Percentiles rank a stretch among this genome's conserved stretches.
phyloP scores from a whole-genome alignment of 1,140 invertebrate genomes.

The Wasmannia auropunctata region DNA sequence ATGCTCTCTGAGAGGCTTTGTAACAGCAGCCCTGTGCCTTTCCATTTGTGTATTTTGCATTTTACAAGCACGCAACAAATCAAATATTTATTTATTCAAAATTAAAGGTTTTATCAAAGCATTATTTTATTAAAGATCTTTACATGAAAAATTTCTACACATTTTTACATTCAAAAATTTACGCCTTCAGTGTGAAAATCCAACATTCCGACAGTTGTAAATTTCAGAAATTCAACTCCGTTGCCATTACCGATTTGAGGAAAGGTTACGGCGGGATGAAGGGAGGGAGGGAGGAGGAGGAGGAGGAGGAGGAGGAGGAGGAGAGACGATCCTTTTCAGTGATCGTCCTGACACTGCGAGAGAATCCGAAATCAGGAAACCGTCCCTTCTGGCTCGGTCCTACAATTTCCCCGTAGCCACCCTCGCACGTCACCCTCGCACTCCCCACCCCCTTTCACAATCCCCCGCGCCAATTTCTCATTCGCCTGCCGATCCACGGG shows the following conservation, averaged over 20 bases:
- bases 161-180: background rate
- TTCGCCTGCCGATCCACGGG: slow-evolving; percentile 13
- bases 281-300: too few species aligned
- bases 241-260: background rate
- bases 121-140: background rate
- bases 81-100: background rate
- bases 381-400: background rate
- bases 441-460: background rate
- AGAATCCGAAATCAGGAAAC: slow-evolving; percentile 47
- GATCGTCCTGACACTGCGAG: slow-evolving; percentile 19
- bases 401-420: background rate
- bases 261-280: background rate
- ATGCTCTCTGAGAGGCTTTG: too few species aligned
- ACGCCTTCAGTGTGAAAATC: background rate
- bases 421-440: background rate
- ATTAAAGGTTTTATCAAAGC: background rate
- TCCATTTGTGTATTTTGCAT: too few species aligned
- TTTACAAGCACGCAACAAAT: too few species aligned
- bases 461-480: slow-evolving; percentile 15
- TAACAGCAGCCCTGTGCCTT: too few species aligned
- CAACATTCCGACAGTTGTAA: background rate
- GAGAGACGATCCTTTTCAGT: background rate
- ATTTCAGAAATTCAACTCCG: slow-evolving; percentile 21
- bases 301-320: background rate
- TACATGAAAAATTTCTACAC: background rate